phyloP scores from a whole-genome alignment of 1,140 invertebrate species.

The Limonius californicus region DNA sequence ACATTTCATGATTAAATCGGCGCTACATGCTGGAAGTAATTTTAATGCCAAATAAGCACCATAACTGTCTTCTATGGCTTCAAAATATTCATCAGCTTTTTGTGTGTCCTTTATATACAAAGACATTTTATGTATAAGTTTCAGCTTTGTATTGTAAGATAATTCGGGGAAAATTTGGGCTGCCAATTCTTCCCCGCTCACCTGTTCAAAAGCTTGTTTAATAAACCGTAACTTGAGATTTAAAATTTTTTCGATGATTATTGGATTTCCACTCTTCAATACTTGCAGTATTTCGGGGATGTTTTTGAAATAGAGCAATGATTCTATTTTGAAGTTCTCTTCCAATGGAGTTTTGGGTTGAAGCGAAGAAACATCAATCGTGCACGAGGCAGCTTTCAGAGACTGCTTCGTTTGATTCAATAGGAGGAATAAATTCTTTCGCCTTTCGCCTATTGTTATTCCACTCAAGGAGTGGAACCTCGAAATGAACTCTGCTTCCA shows the following conservation, averaged over 20 bases:
- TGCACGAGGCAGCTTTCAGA: no score
- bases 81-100: slow-evolving; percentile 9
- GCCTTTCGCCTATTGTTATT: not conserved
- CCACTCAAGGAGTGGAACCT: not conserved
- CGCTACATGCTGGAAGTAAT: not conserved
- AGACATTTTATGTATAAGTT: not conserved
- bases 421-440: not conserved
- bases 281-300: not conserved
- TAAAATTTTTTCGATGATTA: not conserved
- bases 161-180: not conserved
- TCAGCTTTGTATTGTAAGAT: not conserved
- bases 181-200: not conserved
- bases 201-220: not conserved
- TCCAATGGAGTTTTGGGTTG: not conserved
- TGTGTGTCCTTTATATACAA: not conserved
- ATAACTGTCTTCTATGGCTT: not conserved
- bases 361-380: not conserved
- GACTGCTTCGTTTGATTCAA: not conserved
- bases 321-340: not conserved
- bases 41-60: not conserved
- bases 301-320: not conserved
- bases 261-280: not conserved
- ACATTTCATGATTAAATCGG: not conserved
- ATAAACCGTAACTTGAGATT: not conserved
- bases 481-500: not conserved